A percentile compares a stretch with the other conserved stretches of the same genome.
phyloP scores from a whole-genome alignment of 2,888 invertebrate species.

The Apoderus coryli region DNA sequence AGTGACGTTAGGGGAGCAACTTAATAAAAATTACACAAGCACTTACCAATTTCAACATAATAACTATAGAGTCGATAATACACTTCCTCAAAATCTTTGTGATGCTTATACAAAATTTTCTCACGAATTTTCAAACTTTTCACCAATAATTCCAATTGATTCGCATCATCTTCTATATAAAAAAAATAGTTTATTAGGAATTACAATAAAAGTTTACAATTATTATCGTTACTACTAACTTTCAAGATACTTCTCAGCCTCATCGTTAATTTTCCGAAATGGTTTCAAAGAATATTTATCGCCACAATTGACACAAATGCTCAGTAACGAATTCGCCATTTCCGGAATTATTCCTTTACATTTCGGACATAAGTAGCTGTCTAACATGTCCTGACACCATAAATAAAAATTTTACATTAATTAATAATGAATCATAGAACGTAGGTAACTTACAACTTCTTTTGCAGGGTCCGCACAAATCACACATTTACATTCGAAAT shows the following conservation, averaged over 20 bases:
- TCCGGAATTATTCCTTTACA: constrained; percentile 28
- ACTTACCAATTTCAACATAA: constrained; percentile 35
- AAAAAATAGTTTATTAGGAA: constrained; percentile 7
- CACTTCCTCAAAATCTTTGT: constrained; percentile 33
- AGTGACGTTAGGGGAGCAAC: too few relatives aligned
- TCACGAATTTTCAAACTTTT: constrained; percentile 33
- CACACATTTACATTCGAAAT: constrained; percentile 62
- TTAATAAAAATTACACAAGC: too few relatives aligned
- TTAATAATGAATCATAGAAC: neutral
- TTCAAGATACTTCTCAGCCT: constrained; percentile 27
- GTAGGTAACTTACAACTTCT: constrained; percentile 23
- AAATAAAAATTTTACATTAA: neutral
- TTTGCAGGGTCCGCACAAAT: constrained; percentile 42
- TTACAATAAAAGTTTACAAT: neutral
- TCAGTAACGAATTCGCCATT: constrained; percentile 26
- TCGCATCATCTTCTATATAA: constrained; percentile 19
- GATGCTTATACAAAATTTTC: constrained; percentile 36
- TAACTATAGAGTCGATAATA: constrained; percentile 36
- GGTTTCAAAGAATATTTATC: constrained; percentile 22
- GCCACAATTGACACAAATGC: constrained; percentile 22
- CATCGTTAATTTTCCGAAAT: constrained; percentile 22
- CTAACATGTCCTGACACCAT: constrained; percentile 30
- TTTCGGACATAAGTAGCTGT: constrained; percentile 30
- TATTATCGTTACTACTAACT: constrained; percentile 16
- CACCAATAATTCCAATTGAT: constrained; percentile 29